Evolutionary conservation across 2,113 vertebrate genomes (phyloP), one percentile per base, ranked within the genome.

Genomic region (Paedocypris sp.): DNA sequence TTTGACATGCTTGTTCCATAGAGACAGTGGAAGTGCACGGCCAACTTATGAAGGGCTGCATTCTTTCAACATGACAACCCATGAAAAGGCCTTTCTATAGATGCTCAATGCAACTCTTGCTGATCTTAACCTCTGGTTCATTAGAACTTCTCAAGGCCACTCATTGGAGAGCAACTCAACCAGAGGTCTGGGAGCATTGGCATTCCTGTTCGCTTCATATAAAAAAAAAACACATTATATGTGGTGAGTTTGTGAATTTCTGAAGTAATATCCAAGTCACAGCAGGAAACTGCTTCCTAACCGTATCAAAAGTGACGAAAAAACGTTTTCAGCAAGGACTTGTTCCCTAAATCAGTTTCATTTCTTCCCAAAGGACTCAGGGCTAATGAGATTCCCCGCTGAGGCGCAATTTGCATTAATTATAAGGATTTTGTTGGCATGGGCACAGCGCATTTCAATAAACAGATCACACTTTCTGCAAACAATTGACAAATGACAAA

Each of bases 31-130:
- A 64, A 57, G 43, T 29, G 56, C 15, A 11, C 48, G 52, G 43
- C 56, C 16, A 56, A 49, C 52, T 72, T 51, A 69, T 62, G 57
- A 39, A 62, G 68, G n/a, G 60, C 69, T 39, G 43, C 68, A 73
- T 76, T 81, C 76, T 62, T 74, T 59, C 25, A 47, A 75, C 71
- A 11, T 43, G 23, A 72, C 73, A 70, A 69, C 71, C 38, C 39
- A 59, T 74, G 76, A 79, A 77, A 72, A 67, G 66, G 49, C 60
- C 51, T 54, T 65, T 71, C 60, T 72, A 58, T 74, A 63, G 67
- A 62, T 70, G 61, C 58, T 43, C 48, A 73, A 58, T 66, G 67
- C 35, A 47, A 12, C 71, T 59, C 47, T 64, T 75, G 59, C 68
- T 71, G 71, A 67, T 72, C 52, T 75, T 71, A 51, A 35, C 57